Percentiles rank a stretch among this genome's conserved stretches.
Evolutionary conservation across 2,797 vertebrate genomes (phyloP).

Genomic region (Pitangus sulphuratus): DNA sequence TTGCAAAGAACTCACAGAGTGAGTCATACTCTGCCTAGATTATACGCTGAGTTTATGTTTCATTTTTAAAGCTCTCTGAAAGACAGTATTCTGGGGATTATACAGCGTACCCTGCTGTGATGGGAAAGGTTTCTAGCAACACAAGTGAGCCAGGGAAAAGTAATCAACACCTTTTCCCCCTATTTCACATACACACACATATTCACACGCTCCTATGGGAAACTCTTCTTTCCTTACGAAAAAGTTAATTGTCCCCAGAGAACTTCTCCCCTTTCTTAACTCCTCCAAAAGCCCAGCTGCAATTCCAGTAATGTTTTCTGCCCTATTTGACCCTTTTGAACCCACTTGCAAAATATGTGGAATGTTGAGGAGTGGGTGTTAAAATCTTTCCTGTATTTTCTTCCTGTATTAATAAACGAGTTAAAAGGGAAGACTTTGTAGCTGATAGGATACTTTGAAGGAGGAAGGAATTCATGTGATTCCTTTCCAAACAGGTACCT

Average conservation of each 20-base stretch:
- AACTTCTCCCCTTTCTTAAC: not conserved
- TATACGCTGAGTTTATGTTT: not conserved
- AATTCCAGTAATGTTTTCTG: not conserved
- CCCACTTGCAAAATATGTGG: not conserved
- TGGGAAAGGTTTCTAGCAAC: slow-evolving; percentile 10
- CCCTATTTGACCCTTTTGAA: not conserved
- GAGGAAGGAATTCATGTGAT: not conserved
- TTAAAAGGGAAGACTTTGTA: not conserved
- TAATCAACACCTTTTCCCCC: not conserved
- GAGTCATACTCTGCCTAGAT: slow-evolving; percentile 11
- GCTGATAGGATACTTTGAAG: not conserved
- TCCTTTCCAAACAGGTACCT: not conserved
- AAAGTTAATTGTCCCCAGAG: not conserved
- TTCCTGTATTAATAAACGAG: not conserved
- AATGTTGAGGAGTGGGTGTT: not conserved
- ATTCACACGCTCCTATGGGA: not conserved
- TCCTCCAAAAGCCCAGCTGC: not conserved
- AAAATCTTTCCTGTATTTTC: not conserved
- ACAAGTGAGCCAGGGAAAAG: not conserved
- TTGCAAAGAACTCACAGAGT: not conserved
- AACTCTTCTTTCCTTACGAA: not conserved
- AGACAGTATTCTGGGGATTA: not conserved
- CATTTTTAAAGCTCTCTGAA: slow-evolving; percentile 5
- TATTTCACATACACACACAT: not conserved
- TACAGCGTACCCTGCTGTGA: not conserved